Evolutionary conservation across 2,797 vertebrate species (phyloP), one percentile per base, ranked within the genome.

Genomic region (Rhodeus uyekii): DNA sequence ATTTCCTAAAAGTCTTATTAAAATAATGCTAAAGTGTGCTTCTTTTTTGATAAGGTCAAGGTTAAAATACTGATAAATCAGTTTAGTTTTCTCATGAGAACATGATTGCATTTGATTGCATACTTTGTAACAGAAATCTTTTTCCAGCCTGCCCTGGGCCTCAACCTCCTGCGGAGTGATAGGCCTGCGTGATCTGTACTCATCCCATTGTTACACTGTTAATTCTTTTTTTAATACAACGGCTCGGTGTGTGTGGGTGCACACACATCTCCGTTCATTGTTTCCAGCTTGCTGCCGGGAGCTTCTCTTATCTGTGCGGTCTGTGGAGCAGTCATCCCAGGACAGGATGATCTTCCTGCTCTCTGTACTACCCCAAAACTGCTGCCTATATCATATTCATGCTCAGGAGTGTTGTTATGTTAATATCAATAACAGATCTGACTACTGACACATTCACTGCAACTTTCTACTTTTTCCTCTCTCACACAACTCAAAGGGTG

Each of bases 131-230:
- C 48, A 67, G 22, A 53, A 55, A 55, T 2, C 1, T 1, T 69
- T 58, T 69, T 38, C 64, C 76, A 78, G 32, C 32, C 55, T 80
- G 27, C 65, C 27, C 50, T 71, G 19, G 50, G 53, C 38, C 53
- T 80, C 32, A 19, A 44, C 29, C 53, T 46, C 50, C 27, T 80
- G 53, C 0, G 5, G 38, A 71, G 65, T 71, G 50, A 80, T 19
- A 46, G 50, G 77, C 78, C 80, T 86, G 68, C 53, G 75, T 75
- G 81, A 39, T 84, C 29, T 90, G 90, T 87, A 88, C 87, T 92
- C 90, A 29, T 91, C 90, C 90, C 80, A 88, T 91, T 88, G 86
- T 19, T 89, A 55, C 42, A 42, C 78, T 76, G 74, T 65, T 78
- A 83, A 83, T 78, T 82, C 82, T 82, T 76, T 32, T 48, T 63